Evolutionary conservation across 2,888 invertebrate genomes (phyloP).

Genomic region (Orchesellides sinensis): DNA sequence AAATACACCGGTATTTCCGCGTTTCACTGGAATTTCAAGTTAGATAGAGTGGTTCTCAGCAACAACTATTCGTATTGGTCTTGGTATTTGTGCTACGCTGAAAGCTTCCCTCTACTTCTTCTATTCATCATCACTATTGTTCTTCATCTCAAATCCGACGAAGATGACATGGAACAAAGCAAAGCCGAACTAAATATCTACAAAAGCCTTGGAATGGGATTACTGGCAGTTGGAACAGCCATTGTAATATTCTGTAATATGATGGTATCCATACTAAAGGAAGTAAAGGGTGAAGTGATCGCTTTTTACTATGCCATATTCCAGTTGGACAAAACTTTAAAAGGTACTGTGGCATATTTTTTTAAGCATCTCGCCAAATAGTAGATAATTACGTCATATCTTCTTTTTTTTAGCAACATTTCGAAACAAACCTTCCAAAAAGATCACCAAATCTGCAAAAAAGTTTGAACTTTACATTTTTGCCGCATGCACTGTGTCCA

Average conservation of each 20-base stretch:
- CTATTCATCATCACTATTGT: not conserved
- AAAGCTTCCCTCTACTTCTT: not conserved
- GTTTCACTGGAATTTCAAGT: not conserved
- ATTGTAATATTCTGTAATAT: not conserved
- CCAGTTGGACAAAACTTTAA: constrained; percentile 5
- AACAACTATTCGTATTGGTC: not conserved
- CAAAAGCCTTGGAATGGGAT: not conserved
- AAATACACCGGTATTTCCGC: not conserved
- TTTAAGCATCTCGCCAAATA: too few relatives aligned
- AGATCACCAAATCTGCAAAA: not conserved
- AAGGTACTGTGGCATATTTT: not conserved
- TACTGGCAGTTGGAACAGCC: not conserved
- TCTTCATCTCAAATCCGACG: not conserved
- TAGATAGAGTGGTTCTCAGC: not conserved
- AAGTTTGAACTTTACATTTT: not conserved
- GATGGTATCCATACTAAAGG: constrained; percentile 22
- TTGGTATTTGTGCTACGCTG: constrained; percentile 10
- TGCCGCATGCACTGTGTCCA: not conserved
- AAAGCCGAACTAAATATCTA: not conserved
- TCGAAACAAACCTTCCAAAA: not conserved
- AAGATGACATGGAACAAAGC: not conserved
- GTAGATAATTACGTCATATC: too few relatives aligned
- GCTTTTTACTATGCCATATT: constrained; percentile 13
- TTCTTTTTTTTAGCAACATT: not conserved
- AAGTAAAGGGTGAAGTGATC: not conserved